Evolutionary conservation across 2,113 vertebrate species (phyloP).

Genomic region (Empidonax traillii): DNA sequence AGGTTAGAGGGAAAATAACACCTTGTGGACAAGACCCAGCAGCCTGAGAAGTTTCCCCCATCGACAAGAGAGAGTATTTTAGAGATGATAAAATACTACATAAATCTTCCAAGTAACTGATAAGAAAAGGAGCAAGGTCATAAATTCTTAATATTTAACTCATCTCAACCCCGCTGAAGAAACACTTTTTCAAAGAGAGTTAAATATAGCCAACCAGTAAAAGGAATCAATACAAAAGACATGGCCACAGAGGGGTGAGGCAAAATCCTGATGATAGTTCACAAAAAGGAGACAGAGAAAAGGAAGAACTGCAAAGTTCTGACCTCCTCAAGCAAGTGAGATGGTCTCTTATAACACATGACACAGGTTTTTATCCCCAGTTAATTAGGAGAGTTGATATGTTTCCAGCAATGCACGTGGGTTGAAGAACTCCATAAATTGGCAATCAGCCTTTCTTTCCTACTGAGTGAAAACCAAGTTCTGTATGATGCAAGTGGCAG

Average conservation of each 20-base stretch:
- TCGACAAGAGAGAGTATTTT: not conserved
- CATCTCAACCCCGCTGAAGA: not conserved
- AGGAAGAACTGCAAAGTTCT: not conserved
- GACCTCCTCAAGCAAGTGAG: not conserved
- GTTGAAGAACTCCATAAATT: not conserved
- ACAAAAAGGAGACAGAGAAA: not conserved
- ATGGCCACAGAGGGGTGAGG: rapidly evolving
- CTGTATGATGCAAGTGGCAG: not conserved
- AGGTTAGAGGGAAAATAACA: not conserved
- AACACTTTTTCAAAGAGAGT: not conserved
- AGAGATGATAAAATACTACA: not conserved
- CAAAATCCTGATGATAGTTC: not conserved
- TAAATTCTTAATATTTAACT: slow-evolving; percentile 17
- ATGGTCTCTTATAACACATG: not conserved
- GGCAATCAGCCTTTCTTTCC: not conserved
- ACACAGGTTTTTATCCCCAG: not conserved
- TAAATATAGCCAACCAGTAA: not conserved
- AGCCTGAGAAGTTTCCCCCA: not conserved
- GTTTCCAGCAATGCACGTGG: not conserved
- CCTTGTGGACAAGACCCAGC: not conserved
- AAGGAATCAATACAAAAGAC: not conserved
- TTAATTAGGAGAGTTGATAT: not conserved
- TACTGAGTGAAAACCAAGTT: not conserved
- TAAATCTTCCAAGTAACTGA: not conserved
- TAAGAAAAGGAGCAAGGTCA: not conserved